Evolutionary conservation across 92 coral and sea anemone genomes (phyloP), one percentile per base, ranked within the genome.

Genomic region (Palythoa grandiflora): DNA sequence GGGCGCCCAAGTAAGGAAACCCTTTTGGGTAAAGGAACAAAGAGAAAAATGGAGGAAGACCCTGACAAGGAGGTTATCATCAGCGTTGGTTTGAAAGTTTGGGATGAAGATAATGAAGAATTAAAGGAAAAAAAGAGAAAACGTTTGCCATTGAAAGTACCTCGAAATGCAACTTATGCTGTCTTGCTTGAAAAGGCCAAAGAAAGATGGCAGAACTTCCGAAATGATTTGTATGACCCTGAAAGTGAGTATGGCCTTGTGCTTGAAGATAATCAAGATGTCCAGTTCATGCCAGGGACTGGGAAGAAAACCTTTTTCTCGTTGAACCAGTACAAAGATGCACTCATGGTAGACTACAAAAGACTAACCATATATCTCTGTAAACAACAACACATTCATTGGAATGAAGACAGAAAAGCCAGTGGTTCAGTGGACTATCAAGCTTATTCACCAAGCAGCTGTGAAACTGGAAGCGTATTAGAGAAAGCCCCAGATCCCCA

Each of bases 41-140:
- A 79, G 70, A 79, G 90, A 81, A 78, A 79, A 79, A 65, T 79
- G 12, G 85, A 78, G 66, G 87, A 79, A 44, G 79, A 52, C 72
- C 57, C 71, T 37, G 74, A 59, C 85, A 87, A 66, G 65, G 68
- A 84, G 44, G 89, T 85, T 38, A 16, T 85, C 59, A 57, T 85
- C 70, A 51, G 80, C 72, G 73, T 85, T 54, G 89, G 84, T 16
- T 55, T 75, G 61, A 86, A 55, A 75, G 83, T 68, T 55, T 75
- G 89, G 89, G 89, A 86, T 75, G 89, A 86, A 51, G 84, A 53
- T 75, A 83, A 73, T 54, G 53, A 75, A 54, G 83, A 53, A 15
- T 57, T 86, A 55, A 75, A 59, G 48, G 89, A 60, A 60, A 86
- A 86, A 55, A 86, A 75, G 74, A 73, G 79, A 39, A 85, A 85